These are phyloP conservation scores for Eueides isabella DNA, from an alignment of 1,140 invertebrate genomes.

Conservation along the genomic window DNA sequence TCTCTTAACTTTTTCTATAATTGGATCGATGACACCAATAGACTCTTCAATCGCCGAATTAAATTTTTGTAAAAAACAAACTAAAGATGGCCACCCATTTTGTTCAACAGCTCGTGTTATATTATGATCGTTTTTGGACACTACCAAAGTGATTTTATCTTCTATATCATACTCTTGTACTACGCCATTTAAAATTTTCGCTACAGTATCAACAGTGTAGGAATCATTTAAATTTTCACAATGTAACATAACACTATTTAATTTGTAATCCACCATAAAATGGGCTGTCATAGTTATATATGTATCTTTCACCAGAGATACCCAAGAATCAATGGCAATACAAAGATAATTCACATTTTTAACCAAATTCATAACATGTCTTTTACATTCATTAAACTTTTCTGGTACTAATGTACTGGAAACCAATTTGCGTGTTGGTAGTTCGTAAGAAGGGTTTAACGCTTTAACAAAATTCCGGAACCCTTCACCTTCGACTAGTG, in stretches of 20 bases:
- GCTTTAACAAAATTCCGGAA: conserved; percentile 46
- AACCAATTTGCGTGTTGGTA: conserved; percentile 48
- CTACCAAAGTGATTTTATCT: not conserved
- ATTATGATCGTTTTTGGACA: not conserved
- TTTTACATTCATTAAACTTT: conserved; percentile 27
- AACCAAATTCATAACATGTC: conserved; percentile 24
- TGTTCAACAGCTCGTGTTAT: conserved; percentile 13
- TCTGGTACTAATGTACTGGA: conserved; percentile 24
- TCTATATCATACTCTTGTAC: not conserved
- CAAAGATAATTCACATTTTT: conserved; percentile 26
- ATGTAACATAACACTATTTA: conserved; percentile 30
- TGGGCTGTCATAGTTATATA: conserved; percentile 37
- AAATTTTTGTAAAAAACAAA: conserved; percentile 32
- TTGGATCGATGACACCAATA: conserved; percentile 13
- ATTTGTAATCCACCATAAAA: conserved; percentile 29
- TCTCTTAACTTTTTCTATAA: conserved; percentile 21
- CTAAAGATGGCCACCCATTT: too few relatives aligned
- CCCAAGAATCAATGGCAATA: conserved; percentile 33
- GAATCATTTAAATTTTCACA: conserved; percentile 17
- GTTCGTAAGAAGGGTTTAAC: conserved; percentile 49
- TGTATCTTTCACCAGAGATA: conserved; percentile 24
- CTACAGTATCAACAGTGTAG: not conserved
- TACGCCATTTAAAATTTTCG: not conserved
- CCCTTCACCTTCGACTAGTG: conserved; percentile 49
- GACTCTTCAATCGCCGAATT: conserved; percentile 30